phyloP scores from a whole-genome alignment of 2,797 vertebrate species.

The Tragopan temminckii region DNA sequence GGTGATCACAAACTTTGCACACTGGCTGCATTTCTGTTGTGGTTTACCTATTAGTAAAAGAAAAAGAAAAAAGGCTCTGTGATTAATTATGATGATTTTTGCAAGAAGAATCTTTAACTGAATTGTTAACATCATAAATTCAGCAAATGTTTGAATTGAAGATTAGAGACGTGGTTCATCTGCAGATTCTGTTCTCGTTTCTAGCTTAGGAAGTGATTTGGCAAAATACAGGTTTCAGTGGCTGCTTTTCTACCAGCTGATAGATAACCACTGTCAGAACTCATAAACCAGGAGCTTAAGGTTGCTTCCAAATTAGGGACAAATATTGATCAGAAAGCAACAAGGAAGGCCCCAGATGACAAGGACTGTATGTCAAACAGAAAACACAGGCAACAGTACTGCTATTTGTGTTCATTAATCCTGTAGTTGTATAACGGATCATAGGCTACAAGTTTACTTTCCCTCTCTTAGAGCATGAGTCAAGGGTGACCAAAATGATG shows the following conservation, averaged over 20 bases:
- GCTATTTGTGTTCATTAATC: constrained; percentile 6
- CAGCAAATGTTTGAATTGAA: not conserved
- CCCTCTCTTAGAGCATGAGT: not conserved
- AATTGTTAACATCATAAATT: not conserved
- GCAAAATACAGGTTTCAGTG: not conserved
- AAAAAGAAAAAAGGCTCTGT: not conserved
- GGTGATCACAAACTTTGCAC: not conserved
- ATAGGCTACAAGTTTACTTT: not conserved
- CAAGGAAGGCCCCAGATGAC: not conserved
- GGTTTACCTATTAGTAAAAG: constrained; percentile 3
- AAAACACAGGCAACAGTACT: not conserved
- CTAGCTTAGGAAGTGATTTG: not conserved
- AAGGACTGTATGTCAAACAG: constrained; percentile 10
- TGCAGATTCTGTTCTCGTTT: not conserved
- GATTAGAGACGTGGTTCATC: not conserved
- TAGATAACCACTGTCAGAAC: not conserved
- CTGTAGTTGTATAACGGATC: not conserved
- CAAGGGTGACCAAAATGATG: not conserved
- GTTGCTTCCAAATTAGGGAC: not conserved
- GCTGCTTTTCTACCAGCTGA: not conserved
- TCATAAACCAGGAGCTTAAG: not conserved
- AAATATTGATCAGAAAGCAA: not conserved
- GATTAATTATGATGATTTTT: not conserved
- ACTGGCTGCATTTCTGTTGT: not conserved
- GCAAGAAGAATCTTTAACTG: not conserved